Evolutionary conservation across 2,797 vertebrate genomes (phyloP).

Genomic region (Hippoglossus hippoglossus): DNA sequence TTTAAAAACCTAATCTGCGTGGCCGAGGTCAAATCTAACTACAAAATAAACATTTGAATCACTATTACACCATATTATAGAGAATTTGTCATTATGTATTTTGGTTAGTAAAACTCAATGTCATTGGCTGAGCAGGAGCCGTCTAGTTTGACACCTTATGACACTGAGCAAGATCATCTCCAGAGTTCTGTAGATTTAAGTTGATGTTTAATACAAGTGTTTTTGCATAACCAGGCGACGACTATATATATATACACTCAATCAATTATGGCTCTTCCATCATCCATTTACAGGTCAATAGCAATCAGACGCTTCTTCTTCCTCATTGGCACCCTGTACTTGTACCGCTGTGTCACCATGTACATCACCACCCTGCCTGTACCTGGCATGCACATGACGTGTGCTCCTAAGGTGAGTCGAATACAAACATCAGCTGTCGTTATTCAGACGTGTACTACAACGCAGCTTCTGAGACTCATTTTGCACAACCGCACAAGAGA

Average conservation of each 20-base stretch:
- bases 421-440: constrained; percentile 28
- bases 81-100: not conserved
- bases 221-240: not conserved
- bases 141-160: not conserved
- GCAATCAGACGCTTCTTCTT: constrained; percentile 95
- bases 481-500: constrained; percentile 35
- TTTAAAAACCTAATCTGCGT: too few species aligned
- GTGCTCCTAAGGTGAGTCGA: constrained; percentile 94
- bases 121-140: not conserved
- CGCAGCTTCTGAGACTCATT: too few species aligned
- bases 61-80: not conserved
- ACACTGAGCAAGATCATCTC: not conserved
- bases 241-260: not conserved
- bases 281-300: constrained; percentile 88
- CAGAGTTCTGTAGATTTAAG: constrained; percentile 4
- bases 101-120: constrained; percentile 7
- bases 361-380: constrained; percentile 98
- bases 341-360: constrained; percentile 98
- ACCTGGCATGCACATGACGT: constrained; percentile 96
- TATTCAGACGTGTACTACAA: not conserved
- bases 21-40: too few species aligned
- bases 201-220: not conserved
- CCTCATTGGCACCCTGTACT: constrained; percentile 95
- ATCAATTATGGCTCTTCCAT: not conserved
- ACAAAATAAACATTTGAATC: not conserved